These are phyloP conservation scores for Podarcis raffonei DNA, from an alignment of 2,113 vertebrate species.

Conservation along the genomic window DNA sequence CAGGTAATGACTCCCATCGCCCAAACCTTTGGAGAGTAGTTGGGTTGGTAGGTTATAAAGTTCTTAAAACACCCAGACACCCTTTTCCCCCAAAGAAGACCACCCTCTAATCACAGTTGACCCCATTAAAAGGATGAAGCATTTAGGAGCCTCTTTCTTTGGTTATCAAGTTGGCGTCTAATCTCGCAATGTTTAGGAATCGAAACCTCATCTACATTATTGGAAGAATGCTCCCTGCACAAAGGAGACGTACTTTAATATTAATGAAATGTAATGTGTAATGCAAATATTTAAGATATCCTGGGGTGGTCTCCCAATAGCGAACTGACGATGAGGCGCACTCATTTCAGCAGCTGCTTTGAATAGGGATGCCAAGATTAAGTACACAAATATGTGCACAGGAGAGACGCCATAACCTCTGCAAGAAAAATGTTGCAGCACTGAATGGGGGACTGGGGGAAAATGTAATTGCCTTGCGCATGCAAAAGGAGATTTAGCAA, in stretches of 20 bases:
- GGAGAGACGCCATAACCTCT: neutral
- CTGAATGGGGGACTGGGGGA: neutral
- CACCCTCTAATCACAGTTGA: neutral
- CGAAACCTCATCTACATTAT: neutral
- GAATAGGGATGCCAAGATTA: slow-evolving; percentile 5
- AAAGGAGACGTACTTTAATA: neutral
- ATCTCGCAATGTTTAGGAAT: neutral
- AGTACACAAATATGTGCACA: slow-evolving; percentile 1
- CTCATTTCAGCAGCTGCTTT: slow-evolving; percentile 11
- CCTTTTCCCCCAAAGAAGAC: no score
- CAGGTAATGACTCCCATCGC: no score
- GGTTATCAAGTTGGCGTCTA: neutral
- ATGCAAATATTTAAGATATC: slow-evolving; percentile 28
- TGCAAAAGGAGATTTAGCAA: slow-evolving; percentile 1
- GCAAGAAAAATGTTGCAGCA: neutral
- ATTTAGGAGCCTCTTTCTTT: neutral
- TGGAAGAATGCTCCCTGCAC: neutral
- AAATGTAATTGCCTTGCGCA: neutral
- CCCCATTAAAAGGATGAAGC: neutral
- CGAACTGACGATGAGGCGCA: neutral
- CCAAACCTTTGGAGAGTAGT: neutral
- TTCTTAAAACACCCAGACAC: no score
- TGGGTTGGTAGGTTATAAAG: neutral
- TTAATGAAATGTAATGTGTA: slow-evolving; percentile 4
- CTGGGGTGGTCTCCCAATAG: neutral